Conservation (phyloP, 2,888 invertebrate genomes). For the Cantharis rustica region DNA sequence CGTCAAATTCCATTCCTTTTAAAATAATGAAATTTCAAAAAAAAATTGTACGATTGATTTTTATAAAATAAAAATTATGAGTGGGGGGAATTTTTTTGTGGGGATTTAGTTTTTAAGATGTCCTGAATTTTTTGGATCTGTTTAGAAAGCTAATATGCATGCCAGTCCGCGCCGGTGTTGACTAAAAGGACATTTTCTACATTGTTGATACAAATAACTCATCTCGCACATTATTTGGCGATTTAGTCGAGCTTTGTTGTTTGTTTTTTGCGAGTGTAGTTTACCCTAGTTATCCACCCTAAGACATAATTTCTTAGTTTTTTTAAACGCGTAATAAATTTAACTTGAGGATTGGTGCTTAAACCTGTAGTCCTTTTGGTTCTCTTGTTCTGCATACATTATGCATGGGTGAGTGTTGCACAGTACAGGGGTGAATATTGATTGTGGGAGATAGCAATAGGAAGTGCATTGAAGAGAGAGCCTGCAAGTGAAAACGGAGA, state of each 20-base stretch:
- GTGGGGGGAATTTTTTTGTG: too few relatives aligned
- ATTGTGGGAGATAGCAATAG: constrained; percentile 26
- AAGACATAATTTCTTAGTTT: background rate
- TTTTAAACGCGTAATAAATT: constrained; percentile 12
- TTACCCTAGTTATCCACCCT: background rate
- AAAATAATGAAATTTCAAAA: too few relatives aligned
- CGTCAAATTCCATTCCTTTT: too few relatives aligned
- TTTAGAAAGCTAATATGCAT: too few relatives aligned
- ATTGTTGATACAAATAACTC: background rate
- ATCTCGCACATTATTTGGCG: background rate
- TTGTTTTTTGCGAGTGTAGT: background rate
- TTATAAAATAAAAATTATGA: too few relatives aligned
- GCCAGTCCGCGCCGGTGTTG: background rate
- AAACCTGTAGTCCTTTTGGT: constrained; percentile 6
- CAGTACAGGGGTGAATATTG: constrained; percentile 29
- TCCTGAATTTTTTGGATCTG: too few relatives aligned
- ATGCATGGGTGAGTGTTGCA: constrained; percentile 25
- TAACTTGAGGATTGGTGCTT: constrained; percentile 15
- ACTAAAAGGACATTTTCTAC: background rate
- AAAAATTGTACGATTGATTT: too few relatives aligned
- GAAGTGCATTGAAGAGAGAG: constrained; percentile 27
- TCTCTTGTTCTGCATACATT: constrained; percentile 15
- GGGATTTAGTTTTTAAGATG: too few relatives aligned
- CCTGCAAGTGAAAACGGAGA: constrained; percentile 8
- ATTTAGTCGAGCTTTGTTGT: background rate